These are phyloP conservation scores for Oegoconia quadripuncta DNA, from an alignment of 2,888 invertebrate genomes.

Conservation along the genomic window DNA sequence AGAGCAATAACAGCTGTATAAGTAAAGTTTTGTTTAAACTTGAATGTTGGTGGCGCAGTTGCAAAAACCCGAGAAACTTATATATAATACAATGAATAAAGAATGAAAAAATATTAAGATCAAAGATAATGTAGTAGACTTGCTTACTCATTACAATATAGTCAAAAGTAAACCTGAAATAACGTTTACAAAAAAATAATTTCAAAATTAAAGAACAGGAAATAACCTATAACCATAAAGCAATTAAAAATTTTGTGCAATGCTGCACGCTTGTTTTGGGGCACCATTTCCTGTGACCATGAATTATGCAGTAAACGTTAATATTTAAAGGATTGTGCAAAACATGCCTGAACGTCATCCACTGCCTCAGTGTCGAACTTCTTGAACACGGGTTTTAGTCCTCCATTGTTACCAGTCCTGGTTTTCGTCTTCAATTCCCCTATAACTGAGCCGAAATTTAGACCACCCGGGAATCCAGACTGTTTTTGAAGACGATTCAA, in stretches of 20 bases:
- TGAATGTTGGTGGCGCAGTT: background rate
- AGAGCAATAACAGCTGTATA: background rate
- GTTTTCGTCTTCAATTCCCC: conserved; percentile 69
- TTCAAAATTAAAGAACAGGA: conserved; percentile 7
- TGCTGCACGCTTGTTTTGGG: conserved; percentile 1
- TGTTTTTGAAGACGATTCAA: conserved; percentile 58
- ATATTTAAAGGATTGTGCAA: conserved; percentile 6
- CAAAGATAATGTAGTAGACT: no score
- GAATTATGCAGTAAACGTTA: conserved; percentile 7
- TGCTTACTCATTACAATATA: background rate
- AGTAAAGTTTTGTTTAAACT: background rate
- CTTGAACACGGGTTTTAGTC: conserved; percentile 67
- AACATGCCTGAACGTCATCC: conserved; percentile 57
- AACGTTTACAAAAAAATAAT: background rate
- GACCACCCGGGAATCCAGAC: conserved; percentile 50
- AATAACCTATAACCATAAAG: conserved; percentile 1
- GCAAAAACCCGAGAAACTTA: background rate
- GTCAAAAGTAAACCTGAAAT: background rate
- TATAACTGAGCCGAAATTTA: conserved; percentile 69
- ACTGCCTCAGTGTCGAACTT: conserved; percentile 52
- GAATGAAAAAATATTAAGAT: no score
- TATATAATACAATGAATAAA: background rate
- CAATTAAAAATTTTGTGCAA: conserved; percentile 7
- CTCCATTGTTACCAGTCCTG: conserved; percentile 50
- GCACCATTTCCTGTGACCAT: conserved; percentile 10